A percentile compares a stretch with the other conserved stretches of the same genome.
Conservation (phyloP, 2,888 invertebrate species). For the Cephus pygmeus region DNA sequence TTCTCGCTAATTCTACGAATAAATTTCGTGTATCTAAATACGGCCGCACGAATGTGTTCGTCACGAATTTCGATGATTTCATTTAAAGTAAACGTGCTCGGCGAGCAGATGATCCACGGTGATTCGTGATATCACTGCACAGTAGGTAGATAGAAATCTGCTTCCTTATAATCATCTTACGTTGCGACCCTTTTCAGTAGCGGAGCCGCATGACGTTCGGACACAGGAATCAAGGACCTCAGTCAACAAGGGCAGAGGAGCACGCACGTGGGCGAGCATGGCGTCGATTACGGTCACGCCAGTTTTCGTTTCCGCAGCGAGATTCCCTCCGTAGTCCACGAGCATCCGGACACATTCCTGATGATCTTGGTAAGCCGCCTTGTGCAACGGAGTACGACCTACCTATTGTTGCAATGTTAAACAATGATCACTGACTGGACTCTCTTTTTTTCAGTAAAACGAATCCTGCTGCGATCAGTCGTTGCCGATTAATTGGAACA, state of each 20-base stretch:
- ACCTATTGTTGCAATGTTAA: constrained; percentile 22
- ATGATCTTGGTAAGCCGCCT: constrained; percentile 68
- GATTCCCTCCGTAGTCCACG: constrained; percentile 63
- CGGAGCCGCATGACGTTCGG: constrained; percentile 38
- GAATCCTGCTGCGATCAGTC: background rate
- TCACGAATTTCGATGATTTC: background rate
- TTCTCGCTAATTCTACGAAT: background rate
- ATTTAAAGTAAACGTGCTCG: background rate
- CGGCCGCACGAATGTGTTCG: background rate
- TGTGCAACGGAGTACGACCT: constrained; percentile 69
- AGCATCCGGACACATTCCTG: constrained; percentile 67
- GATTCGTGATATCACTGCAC: background rate
- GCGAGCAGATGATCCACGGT: background rate
- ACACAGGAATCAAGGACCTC: constrained; percentile 59
- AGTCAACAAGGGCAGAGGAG: constrained; percentile 57
- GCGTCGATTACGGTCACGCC: constrained; percentile 61
- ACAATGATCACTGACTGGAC: background rate
- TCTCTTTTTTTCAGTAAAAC: too few species aligned
- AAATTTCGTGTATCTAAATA: background rate
- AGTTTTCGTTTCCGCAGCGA: constrained; percentile 53
- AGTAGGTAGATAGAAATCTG: background rate
- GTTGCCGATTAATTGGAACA: background rate
- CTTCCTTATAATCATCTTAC: constrained; percentile 25
- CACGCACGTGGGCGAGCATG: constrained; percentile 59
- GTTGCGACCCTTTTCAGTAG: constrained; percentile 44